Evolutionary conservation across 2,888 invertebrate genomes (phyloP).

Genomic region (Limnephilus auricula): DNA sequence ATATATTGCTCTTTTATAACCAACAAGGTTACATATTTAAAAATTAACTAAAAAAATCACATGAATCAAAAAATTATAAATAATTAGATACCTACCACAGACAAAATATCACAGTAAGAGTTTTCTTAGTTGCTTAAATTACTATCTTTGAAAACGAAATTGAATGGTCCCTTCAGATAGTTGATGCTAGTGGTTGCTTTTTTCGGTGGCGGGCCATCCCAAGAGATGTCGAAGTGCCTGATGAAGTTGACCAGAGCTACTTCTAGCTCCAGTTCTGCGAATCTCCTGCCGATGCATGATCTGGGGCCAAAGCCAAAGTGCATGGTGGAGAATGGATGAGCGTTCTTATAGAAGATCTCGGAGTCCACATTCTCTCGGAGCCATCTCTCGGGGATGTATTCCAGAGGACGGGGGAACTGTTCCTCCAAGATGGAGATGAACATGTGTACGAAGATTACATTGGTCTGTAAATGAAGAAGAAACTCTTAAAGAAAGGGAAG

Average conservation of each 20-base stretch:
- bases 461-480: constrained; percentile 74
- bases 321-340: constrained; percentile 80
- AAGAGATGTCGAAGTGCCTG: constrained; percentile 70
- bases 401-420: constrained; percentile 80
- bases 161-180: constrained; percentile 71
- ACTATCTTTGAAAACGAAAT: constrained; percentile 72
- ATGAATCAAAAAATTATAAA: no score
- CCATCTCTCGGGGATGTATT: constrained; percentile 89
- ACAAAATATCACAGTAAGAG: background rate
- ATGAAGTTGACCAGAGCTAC: constrained; percentile 71
- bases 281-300: constrained; percentile 82
- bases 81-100: no score
- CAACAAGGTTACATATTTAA: background rate
- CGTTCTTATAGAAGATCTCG: constrained; percentile 72
- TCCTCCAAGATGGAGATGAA: constrained; percentile 80
- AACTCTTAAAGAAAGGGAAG: background rate
- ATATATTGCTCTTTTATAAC: no score
- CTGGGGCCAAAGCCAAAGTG: constrained; percentile 84
- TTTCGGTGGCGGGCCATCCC: constrained; percentile 70
- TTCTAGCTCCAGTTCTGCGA: constrained; percentile 80
- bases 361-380: constrained; percentile 71
- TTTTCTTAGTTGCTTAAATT: constrained; percentile 29
- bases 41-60: no score
- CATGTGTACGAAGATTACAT: constrained; percentile 83
- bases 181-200: constrained; percentile 69